phyloP scores from a whole-genome alignment of 2,888 invertebrate genomes.

The Amiota mariae region DNA sequence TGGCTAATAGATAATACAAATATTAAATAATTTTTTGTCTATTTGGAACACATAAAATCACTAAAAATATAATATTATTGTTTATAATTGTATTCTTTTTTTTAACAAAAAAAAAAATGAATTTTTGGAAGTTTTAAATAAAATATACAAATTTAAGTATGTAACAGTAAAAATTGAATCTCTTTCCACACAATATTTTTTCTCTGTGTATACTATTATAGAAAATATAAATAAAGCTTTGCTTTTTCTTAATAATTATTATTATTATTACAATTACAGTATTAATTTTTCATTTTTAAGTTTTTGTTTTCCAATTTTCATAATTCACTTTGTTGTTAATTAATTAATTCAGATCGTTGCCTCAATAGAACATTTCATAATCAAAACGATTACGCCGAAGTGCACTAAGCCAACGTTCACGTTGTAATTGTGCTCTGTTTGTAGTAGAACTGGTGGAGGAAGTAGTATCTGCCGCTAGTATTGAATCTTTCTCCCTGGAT shows the following conservation, averaged over 20 bases:
- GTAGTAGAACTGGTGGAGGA: no score
- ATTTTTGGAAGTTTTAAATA: no score
- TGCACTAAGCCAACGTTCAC: conserved; percentile 26
- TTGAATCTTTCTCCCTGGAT: not conserved
- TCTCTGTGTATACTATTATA: not conserved
- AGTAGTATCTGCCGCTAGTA: not conserved
- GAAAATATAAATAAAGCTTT: conserved; percentile 26
- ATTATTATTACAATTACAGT: conserved; percentile 13
- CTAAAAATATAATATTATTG: conserved; percentile 33
- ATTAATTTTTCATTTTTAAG: not conserved
- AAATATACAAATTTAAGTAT: no score
- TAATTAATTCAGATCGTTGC: conserved; percentile 41
- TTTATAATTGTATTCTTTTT: conserved; percentile 36
- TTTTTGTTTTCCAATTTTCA: conserved; percentile 10
- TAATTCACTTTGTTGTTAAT: conserved; percentile 14
- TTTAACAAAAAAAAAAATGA: conserved; percentile 26
- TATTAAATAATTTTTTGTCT: not conserved
- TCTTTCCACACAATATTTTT: not conserved
- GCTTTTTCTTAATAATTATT: not conserved
- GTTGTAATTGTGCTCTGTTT: no score
- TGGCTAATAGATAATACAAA: conserved; percentile 8
- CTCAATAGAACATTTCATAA: conserved; percentile 66
- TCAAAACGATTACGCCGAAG: conserved; percentile 47
- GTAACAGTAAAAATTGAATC: no score
- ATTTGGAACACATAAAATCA: conserved; percentile 39